Base-by-base conservation (phyloP, 1,140 invertebrate species). In the Hormaphis cornu region DNA sequence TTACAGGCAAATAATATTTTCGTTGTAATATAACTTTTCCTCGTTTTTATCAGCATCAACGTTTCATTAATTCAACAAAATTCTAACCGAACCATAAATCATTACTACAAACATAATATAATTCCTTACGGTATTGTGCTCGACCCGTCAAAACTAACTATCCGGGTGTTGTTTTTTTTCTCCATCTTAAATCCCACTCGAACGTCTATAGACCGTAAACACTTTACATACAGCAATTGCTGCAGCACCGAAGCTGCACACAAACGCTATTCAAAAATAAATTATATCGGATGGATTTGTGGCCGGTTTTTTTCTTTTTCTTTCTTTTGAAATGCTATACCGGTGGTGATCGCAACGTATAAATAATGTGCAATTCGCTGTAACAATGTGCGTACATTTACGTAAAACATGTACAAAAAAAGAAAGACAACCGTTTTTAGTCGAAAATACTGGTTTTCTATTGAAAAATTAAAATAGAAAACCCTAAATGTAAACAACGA, bases 141-240 rank as follows among this genome's bases (percentile, higher is more conserved):
- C 22, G 24, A 50, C 18, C 30, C 20, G 44, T 66, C 61, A 48
- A 48, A 63, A 63, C 12, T 22, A 63, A 30, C 44, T 30, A 66
- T 30, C 28, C 44, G 24, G n/a, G n/a, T 66, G 50, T 66, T 46
- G 5, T 63, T 20, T 66, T 66, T 66, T 50, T 46, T 48, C 46
- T 20, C n/a, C 28, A 22, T 20, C 28, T 30, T 33, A 66, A 66
- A 66, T 66, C 61, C 61, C 50, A 48, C 61, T 48, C 35, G 61
- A 66, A 18, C 44, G 20, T 48, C 61, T 33, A 35, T 50, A 48
- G 30, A 30, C 61, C 44, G 33, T 66, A 66, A 66, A 48, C 42
- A 66, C 61, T 48, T 66, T 50, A 66, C 22, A 50, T 48, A 22
- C 12, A 14, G 42, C 24, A 54, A 16, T 30, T 16, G 4, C 52